Base-by-base conservation (phyloP, 2,113 vertebrate species). In the Scopus umbretta region DNA sequence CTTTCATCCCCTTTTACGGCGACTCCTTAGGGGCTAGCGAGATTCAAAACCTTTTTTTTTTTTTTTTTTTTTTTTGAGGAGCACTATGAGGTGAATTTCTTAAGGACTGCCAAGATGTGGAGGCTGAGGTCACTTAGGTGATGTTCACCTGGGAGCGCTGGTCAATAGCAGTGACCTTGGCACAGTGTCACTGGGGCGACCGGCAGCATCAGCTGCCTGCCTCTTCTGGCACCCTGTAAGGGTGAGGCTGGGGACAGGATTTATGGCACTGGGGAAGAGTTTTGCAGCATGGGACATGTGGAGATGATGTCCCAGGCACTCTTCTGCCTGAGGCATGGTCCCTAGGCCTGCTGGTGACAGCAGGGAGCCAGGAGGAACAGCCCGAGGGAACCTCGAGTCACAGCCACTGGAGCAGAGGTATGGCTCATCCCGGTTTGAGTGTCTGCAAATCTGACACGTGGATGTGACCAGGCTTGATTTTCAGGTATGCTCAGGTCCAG, bases 1-100 rank as follows among this genome's bases (percentile, higher is more conserved):
- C 92, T 90, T 94, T 96, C 95, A 93, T 87, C 61, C 73, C 43
- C 42, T 92, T 94, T 95, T 97, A 95, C 14, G 17, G 88, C 4
- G 2, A 43, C 88, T 95, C 88, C n/a, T 4, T 47, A 80, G 79
- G 74, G 94, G 49, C 61, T 62, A 72, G 42, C 4, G 22, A 90
- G 43, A 93, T 75, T 62, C 38, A 79, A 85, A 17, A 11, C 0
- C 26, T 25, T 42, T 59, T 66, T 40, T 62, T 58, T 47, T 23
- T 45, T n/a, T n/a, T n/a, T n/a, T 20, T 47, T 47, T 23, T 66
- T 53, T 62, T 58, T 47, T 47, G 30, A 79, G 78, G 42, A 81
- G 29, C 22, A 42, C 29, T 63, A 14, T 30, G 63, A 70, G 5
- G 27, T 66, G 32, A n/a, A n/a, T 43, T 91, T 90, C 68, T 89